Evolutionary conservation across 1,140 invertebrate species (phyloP).

Genomic region (Agrilus planipennis): DNA sequence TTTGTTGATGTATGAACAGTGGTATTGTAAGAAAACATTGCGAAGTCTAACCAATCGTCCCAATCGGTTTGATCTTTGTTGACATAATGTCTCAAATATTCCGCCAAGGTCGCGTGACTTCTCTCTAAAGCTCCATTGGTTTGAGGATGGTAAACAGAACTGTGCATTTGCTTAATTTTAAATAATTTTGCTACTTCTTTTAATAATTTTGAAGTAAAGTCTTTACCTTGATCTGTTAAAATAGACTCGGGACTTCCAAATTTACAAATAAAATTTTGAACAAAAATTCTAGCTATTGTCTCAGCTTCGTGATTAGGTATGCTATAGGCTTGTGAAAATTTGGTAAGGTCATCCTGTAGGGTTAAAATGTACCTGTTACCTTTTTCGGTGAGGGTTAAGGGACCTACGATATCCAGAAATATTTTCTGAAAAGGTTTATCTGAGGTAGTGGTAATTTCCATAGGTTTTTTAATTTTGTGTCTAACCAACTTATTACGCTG

Average conservation of each 20-base stretch:
- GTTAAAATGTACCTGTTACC: slow-evolving; percentile 27
- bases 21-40: too few relatives aligned
- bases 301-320: slow-evolving; percentile 18
- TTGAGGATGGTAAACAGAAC: background rate
- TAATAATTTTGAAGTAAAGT: slow-evolving; percentile 14
- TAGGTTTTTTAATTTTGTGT: slow-evolving; percentile 29
- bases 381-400: slow-evolving; percentile 11
- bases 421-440: slow-evolving; percentile 25
- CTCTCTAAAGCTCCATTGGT: background rate
- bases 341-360: slow-evolving; percentile 24
- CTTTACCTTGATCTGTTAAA: slow-evolving; percentile 25
- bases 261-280: slow-evolving; percentile 20
- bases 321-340: slow-evolving; percentile 16
- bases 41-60: slow-evolving; percentile 29
- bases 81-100: slow-evolving; percentile 9
- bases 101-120: background rate
- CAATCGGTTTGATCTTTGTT: slow-evolving; percentile 30
- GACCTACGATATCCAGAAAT: slow-evolving; percentile 25
- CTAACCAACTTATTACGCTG: slow-evolving; percentile 2
- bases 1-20: too few relatives aligned
- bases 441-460: slow-evolving; percentile 27
- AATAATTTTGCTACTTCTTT: slow-evolving; percentile 15
- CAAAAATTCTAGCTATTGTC: slow-evolving; percentile 17
- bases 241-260: slow-evolving; percentile 23
- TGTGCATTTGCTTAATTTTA: too few relatives aligned